phyloP scores from a whole-genome alignment of 2,888 invertebrate genomes.

The Drosophila falleni region DNA sequence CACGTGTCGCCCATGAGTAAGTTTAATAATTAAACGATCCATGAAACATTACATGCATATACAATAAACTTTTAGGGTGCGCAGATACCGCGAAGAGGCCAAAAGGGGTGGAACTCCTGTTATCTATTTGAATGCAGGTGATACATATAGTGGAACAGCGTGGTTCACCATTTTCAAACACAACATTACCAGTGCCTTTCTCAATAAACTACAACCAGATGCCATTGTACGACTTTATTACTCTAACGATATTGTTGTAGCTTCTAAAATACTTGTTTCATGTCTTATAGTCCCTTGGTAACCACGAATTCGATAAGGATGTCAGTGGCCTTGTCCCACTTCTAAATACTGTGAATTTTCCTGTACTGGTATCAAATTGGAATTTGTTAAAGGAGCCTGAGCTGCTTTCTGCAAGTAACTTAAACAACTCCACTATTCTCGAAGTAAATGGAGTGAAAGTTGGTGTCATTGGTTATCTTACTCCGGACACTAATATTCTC shows the following conservation, averaged over 20 bases:
- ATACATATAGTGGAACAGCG: constrained; percentile 95
- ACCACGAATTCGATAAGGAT: constrained; percentile 96
- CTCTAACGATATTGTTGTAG: not conserved
- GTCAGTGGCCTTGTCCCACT: constrained; percentile 91
- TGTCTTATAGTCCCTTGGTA: constrained; percentile 91
- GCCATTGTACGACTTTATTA: constrained; percentile 89
- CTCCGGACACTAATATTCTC: constrained; percentile 89
- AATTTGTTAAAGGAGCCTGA: constrained; percentile 89
- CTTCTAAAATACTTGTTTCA: not conserved
- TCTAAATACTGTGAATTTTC: constrained; percentile 89
- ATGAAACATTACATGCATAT: too few relatives aligned
- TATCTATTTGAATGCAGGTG: constrained; percentile 95
- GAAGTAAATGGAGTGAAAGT: constrained; percentile 89
- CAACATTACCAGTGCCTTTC: constrained; percentile 91
- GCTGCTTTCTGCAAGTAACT: constrained; percentile 86
- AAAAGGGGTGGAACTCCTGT: constrained; percentile 88
- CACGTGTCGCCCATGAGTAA: constrained; percentile 88
- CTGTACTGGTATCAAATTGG: constrained; percentile 92
- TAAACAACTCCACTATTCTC: constrained; percentile 88
- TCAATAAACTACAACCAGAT: constrained; percentile 92
- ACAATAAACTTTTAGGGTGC: constrained; percentile 85
- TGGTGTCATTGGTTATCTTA: constrained; percentile 95
- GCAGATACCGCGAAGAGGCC: constrained; percentile 87
- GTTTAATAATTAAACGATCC: constrained; percentile 6
- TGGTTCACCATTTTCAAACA: constrained; percentile 95